A percentile compares a stretch with the other conserved stretches of the same genome.
Evolutionary conservation across 2,888 invertebrate genomes (phyloP).

Genomic region (Drosophila eohydei): DNA sequence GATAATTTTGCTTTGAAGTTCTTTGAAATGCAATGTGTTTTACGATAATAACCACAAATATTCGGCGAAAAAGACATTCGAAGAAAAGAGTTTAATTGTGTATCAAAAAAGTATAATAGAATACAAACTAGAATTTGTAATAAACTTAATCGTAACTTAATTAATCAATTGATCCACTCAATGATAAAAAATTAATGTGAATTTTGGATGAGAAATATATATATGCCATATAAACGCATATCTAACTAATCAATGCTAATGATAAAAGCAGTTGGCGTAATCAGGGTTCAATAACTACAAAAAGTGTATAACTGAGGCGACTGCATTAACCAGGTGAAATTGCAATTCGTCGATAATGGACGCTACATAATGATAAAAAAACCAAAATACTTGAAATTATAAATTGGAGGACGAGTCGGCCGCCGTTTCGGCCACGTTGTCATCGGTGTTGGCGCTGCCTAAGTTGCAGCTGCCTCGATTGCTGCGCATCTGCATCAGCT

Average conservation of each 20-base stretch:
- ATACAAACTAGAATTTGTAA: conserved; percentile 14
- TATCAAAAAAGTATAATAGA: neutral
- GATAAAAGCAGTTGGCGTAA: conserved; percentile 5
- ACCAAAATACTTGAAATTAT: conserved; percentile 23
- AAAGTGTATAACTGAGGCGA: conserved; percentile 14
- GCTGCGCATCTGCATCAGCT: conserved; percentile 70
- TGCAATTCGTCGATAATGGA: conserved; percentile 14
- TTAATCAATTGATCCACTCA: neutral
- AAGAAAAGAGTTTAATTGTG: neutral
- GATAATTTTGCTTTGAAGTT: neutral
- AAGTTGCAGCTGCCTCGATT: conserved; percentile 29
- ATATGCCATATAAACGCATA: conserved; percentile 1
- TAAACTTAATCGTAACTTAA: neutral
- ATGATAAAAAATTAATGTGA: neutral
- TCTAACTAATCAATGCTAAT: conserved; percentile 1
- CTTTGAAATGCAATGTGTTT: neutral
- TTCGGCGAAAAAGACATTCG: neutral
- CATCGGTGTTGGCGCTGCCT: conserved; percentile 16
- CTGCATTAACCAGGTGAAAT: conserved; percentile 5
- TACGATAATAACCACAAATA: neutral
- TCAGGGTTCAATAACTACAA: conserved; percentile 1
- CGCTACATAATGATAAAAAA: neutral
- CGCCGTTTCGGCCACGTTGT: conserved; percentile 82
- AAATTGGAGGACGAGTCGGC: conserved; percentile 83
- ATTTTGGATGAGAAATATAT: conserved; percentile 3